phyloP scores from a whole-genome alignment of 2,888 invertebrate species.

The Macroteleia sp. region DNA sequence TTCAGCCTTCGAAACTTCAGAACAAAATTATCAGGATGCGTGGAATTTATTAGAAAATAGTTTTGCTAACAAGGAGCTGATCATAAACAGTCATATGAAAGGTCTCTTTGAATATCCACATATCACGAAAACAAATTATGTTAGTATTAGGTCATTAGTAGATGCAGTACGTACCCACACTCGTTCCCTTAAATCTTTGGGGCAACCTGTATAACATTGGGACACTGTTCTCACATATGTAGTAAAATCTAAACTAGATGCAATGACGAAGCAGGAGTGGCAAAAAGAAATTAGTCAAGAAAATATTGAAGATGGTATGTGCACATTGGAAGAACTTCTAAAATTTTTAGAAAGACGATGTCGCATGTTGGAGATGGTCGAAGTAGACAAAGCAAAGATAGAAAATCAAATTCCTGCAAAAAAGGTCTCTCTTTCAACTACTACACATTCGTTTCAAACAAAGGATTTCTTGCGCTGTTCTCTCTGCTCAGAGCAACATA shows the following conservation, averaged over 20 bases:
- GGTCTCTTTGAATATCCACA: background rate
- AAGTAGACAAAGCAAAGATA: background rate
- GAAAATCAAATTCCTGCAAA: background rate
- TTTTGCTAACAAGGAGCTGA: background rate
- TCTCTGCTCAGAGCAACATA: background rate
- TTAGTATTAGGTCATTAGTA: background rate
- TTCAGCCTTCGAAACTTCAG: background rate
- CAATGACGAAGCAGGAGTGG: background rate
- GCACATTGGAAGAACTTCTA: background rate
- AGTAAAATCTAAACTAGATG: background rate
- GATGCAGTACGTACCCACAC: slow-evolving; percentile 4
- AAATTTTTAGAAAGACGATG: slow-evolving; percentile 10
- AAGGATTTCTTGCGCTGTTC: background rate
- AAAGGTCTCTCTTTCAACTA: background rate
- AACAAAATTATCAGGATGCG: slow-evolving; percentile 2
- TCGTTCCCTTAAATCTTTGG: background rate
- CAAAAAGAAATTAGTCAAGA: background rate
- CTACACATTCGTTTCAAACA: background rate
- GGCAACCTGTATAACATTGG: slow-evolving; percentile 5
- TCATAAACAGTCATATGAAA: slow-evolving; percentile 16
- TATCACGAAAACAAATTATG: background rate
- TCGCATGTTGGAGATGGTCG: background rate
- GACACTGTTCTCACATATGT: slow-evolving; percentile 7
- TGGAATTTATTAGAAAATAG: slow-evolving; percentile 3
- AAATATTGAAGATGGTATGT: background rate